A percentile compares a stretch with the other conserved stretches of the same genome.
These are phyloP conservation scores for Marmota flaviventris DNA, from an alignment of 2,113 vertebrate genomes.

Conservation along the genomic window DNA sequence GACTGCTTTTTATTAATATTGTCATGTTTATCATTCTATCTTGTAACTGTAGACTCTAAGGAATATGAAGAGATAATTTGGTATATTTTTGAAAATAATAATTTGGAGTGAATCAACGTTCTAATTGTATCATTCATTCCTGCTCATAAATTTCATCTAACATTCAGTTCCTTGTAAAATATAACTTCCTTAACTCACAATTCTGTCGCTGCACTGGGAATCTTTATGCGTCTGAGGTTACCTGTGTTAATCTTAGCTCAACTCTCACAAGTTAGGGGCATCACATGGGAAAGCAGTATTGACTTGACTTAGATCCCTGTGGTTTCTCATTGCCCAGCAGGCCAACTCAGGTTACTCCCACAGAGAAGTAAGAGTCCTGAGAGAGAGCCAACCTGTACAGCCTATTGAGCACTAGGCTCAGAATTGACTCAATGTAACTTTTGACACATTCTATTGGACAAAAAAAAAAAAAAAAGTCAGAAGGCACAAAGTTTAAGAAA, in stretches of 20 bases:
- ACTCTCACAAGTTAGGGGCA: accelerated
- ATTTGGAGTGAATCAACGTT: not conserved
- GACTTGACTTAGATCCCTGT: not conserved
- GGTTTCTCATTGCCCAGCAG: not conserved
- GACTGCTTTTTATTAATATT: constrained; percentile 49
- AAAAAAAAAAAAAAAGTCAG: not conserved
- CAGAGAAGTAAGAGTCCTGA: not conserved
- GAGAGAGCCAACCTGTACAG: accelerated
- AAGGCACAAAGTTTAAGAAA: not conserved
- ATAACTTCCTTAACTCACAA: not conserved
- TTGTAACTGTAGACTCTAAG: not conserved
- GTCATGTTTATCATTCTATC: not conserved
- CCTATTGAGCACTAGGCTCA: not conserved
- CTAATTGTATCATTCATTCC: not conserved
- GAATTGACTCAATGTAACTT: not conserved
- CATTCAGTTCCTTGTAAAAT: not conserved
- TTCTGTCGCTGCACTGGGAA: not conserved
- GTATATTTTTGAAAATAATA: not conserved
- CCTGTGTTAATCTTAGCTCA: not conserved
- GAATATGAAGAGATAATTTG: not conserved
- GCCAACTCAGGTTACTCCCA: not conserved
- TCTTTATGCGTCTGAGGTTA: not conserved
- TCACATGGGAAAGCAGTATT: not conserved
- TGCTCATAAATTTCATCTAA: not conserved
- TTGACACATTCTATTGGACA: not conserved